phyloP scores from a whole-genome alignment of 2,113 vertebrate genomes.

The Tylochromis polylepis region DNA sequence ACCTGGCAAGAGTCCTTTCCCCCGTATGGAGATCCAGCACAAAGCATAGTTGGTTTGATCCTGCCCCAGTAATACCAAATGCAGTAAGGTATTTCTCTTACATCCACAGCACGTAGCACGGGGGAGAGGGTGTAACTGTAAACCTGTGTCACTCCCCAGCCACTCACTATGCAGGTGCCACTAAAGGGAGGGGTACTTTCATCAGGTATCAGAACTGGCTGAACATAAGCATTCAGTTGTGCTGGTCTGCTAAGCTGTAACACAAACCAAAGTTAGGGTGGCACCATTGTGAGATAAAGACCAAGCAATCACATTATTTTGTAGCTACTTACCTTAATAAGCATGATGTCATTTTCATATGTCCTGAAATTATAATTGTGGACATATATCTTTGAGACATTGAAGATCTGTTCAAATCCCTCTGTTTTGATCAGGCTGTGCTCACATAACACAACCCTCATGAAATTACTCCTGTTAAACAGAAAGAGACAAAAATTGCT shows the following conservation, averaged over 20 bases:
- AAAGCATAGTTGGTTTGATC: constrained; percentile 70
- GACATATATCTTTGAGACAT: constrained; percentile 36
- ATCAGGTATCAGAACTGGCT: constrained; percentile 33
- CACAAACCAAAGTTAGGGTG: not conserved
- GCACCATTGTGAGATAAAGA: not conserved
- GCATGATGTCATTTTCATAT: constrained; percentile 72
- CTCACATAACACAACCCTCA: constrained; percentile 65
- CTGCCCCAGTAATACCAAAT: constrained; percentile 48
- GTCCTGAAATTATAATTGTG: constrained; percentile 44
- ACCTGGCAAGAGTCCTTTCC: constrained; percentile 80
- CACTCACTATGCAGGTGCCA: constrained; percentile 69
- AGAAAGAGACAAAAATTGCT: not conserved
- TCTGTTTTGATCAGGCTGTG: constrained; percentile 52
- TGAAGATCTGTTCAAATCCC: constrained; percentile 64
- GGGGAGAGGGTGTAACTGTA: constrained; percentile 61
- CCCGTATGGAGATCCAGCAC: constrained; percentile 63
- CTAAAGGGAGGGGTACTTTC: accelerated
- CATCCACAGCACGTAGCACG: constrained; percentile 66
- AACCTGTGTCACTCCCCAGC: constrained; percentile 70
- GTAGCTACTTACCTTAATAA: constrained; percentile 61
- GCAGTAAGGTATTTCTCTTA: constrained; percentile 41
- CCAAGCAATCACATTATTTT: not conserved
- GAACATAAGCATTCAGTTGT: constrained; percentile 57
- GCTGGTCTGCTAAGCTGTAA: constrained; percentile 64
- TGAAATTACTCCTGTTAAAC: constrained; percentile 23